A percentile compares a stretch with the other conserved stretches of the same genome.
phyloP scores from a whole-genome alignment of 2,113 vertebrate genomes.

The Colaptes auratus region DNA sequence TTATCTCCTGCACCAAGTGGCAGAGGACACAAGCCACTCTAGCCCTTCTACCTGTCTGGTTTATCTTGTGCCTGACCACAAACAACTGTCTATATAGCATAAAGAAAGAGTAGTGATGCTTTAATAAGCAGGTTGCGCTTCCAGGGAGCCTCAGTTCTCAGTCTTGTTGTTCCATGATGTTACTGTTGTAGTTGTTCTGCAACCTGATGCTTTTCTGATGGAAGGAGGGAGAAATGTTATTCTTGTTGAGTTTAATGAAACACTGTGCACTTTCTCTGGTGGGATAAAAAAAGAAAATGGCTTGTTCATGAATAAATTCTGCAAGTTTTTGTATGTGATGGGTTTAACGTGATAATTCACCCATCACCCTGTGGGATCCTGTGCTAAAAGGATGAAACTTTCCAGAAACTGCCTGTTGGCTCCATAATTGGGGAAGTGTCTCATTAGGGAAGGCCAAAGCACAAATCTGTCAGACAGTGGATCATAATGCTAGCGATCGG shows the following conservation, averaged over 20 bases:
- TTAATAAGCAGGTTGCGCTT: neutral
- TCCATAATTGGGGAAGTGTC: neutral
- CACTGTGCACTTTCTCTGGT: neutral
- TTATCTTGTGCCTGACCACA: neutral
- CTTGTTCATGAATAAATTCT: neutral
- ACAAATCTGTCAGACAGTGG: neutral
- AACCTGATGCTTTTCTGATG: neutral
- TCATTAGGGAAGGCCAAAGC: constrained; percentile 44
- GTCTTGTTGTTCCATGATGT: neutral
- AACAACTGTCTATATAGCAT: neutral
- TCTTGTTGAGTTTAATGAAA: neutral
- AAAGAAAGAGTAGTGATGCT: neutral
- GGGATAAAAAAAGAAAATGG: neutral
- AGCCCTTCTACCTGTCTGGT: neutral
- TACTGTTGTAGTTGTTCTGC: neutral
- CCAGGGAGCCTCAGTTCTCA: neutral
- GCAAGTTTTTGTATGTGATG: neutral
- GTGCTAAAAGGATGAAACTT: neutral
- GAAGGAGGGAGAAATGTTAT: neutral
- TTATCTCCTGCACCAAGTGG: neutral
- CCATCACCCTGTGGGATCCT: neutral
- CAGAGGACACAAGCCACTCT: neutral
- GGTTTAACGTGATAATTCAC: constrained; percentile 9
- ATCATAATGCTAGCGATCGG: neutral
- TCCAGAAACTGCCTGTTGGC: neutral